Evolutionary conservation across 2,113 vertebrate genomes (phyloP), one percentile per base, ranked within the genome.

Genomic region (Eclectus roratus): DNA sequence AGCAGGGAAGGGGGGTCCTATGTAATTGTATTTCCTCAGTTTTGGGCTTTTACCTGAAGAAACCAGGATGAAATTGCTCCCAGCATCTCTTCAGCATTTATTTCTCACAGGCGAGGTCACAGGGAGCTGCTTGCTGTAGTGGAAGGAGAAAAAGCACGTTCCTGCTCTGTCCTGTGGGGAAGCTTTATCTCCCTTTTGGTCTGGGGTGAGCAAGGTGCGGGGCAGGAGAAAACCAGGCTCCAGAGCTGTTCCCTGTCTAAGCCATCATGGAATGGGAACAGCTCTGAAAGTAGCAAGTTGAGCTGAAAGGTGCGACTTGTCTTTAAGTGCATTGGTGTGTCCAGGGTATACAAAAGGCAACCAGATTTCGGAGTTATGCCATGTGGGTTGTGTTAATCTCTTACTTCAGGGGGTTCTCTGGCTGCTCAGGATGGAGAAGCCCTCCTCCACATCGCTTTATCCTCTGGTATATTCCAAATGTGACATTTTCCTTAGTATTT

Each of bases 261-360:
- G 60, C 39, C 65, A 37, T 60, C 4, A 1, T 52, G 5, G 65
- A 18, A 13, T 3, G 41, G n/a, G 46, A 87, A 1, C 37, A 44
- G 88, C 46, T 58, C 52, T 1, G 56, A 1, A 66, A 47, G 77
- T 5, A 69, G 69, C 43, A 44, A 56, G 60, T 4, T 10, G 41
- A 52, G 33, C 82, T 81, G 88, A 52, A 52, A 91, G 89, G 27
- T 95, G 74, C 82, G 66, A 92, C 61, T 43, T 81, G 89, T 74
- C 81, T 46, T 2, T 11, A 10, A 61, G 44, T 17, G 73, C 17
- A 12, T 33, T 1, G 5, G 7, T 80, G 49, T 50, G 85, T 50
- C 60, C 65, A 16, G 93, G 70, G 60, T 19, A 28, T 5, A 73
- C 5, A 4, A 8, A n/a, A 13, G 55, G 74, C n/a, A 76, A 53